Conservation (phyloP, 2,888 invertebrate genomes). For the Caenorhabditis sp. region DNA sequence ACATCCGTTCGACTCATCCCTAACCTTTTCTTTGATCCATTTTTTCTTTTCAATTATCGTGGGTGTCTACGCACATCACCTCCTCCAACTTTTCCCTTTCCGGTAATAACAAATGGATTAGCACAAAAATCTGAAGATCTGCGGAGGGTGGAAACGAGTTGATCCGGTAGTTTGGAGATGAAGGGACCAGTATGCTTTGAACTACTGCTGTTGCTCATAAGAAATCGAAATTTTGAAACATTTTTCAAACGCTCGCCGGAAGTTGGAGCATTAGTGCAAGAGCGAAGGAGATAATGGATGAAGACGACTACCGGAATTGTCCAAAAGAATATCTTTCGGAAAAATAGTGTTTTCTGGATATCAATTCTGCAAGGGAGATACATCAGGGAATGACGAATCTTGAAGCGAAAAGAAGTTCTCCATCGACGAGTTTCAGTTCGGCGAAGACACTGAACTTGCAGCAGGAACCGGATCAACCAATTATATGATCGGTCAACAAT, state of each 20-base stretch:
- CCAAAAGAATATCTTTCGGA: slow-evolving; percentile 2
- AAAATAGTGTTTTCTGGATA: slow-evolving; percentile 24
- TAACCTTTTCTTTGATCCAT: neutral
- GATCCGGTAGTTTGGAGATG: slow-evolving; percentile 7
- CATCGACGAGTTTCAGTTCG: slow-evolving; percentile 31
- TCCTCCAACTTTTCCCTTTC: neutral
- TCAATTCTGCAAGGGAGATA: slow-evolving; percentile 11
- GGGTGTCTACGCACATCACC: slow-evolving; percentile 41
- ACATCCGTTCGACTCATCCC: neutral
- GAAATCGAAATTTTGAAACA: neutral
- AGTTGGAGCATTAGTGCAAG: slow-evolving; percentile 16
- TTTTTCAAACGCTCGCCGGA: slow-evolving; percentile 16
- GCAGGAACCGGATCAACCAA: slow-evolving; percentile 32
- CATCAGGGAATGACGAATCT: slow-evolving; percentile 14
- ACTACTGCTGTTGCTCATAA: neutral
- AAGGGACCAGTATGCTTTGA: slow-evolving; percentile 17
- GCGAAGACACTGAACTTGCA: slow-evolving; percentile 40
- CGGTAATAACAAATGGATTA: slow-evolving; percentile 52
- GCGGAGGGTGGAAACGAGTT: slow-evolving; percentile 2
- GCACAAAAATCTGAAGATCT: slow-evolving; percentile 1
- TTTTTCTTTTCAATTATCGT: slow-evolving; percentile 21
- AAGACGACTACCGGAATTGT: slow-evolving; percentile 18
- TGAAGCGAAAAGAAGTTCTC: neutral
- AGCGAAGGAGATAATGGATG: slow-evolving; percentile 6
- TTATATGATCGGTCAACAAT: slow-evolving; percentile 23